A percentile compares a stretch with the other conserved stretches of the same genome.
Evolutionary conservation across 2,113 vertebrate species (phyloP).

Genomic region (Ochotona curzoniae): DNA sequence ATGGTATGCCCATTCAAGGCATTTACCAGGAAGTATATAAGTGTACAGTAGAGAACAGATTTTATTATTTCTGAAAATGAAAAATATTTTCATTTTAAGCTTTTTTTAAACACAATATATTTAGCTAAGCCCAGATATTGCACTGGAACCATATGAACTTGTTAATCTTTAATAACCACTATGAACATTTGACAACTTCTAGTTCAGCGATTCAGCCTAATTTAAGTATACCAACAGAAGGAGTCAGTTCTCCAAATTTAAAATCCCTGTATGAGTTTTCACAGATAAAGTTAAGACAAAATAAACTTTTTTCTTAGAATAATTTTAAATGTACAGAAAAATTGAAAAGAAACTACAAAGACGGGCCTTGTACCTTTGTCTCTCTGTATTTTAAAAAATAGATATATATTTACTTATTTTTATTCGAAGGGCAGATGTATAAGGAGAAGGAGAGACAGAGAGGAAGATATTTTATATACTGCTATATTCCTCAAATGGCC

Average conservation of each 20-base stretch:
- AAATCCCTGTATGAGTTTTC: conserved; percentile 6
- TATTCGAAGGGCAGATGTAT: too few relatives aligned
- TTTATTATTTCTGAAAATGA: not conserved
- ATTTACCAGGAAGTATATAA: not conserved
- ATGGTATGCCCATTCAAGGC: not conserved
- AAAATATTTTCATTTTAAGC: not conserved
- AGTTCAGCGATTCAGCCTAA: conserved; percentile 20
- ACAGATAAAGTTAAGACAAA: conserved; percentile 5
- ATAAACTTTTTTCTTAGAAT: not conserved
- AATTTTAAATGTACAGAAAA: conserved; percentile 41
- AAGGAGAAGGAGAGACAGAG: too few relatives aligned
- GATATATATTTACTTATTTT: too few relatives aligned
- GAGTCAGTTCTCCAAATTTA: conserved; percentile 37
- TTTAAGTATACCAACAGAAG: conserved; percentile 32
- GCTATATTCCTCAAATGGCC: too few relatives aligned
- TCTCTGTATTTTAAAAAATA: not conserved
- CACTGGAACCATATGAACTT: conserved; percentile 8
- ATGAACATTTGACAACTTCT: not conserved
- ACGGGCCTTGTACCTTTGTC: not conserved
- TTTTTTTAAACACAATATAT: not conserved
- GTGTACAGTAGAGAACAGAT: not conserved
- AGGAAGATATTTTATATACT: too few relatives aligned
- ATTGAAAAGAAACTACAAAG: not conserved
- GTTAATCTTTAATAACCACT: conserved; percentile 10
- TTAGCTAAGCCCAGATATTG: not conserved